These are phyloP conservation scores for Drosophila leonis DNA, from an alignment of 2,888 invertebrate genomes.

Conservation along the genomic window DNA sequence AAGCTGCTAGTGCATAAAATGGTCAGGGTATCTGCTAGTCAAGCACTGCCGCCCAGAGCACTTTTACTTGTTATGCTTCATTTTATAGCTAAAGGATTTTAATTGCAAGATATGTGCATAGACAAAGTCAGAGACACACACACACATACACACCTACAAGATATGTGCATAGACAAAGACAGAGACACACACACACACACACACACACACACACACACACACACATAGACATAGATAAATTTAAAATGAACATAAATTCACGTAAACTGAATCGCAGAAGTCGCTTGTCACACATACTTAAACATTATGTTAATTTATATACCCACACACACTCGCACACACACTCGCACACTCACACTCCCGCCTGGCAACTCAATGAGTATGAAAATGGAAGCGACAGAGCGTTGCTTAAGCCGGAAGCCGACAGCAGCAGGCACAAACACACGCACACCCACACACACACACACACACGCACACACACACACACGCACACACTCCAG, in stretches of 20 bases:
- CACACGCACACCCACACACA: background rate
- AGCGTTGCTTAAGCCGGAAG: conserved; percentile 78
- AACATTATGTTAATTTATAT: conserved; percentile 81
- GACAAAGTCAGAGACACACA: conserved; percentile 4
- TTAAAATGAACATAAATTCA: conserved; percentile 77
- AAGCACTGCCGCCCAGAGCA: too few species aligned
- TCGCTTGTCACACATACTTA: conserved; percentile 82
- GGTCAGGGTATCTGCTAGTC: background rate
- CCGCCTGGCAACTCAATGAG: conserved; percentile 48
- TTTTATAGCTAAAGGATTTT: conserved; percentile 75
- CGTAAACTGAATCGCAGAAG: conserved; percentile 76
- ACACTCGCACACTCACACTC: conserved; percentile 32
- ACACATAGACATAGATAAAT: conserved; percentile 50
- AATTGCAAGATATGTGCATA: conserved; percentile 57
- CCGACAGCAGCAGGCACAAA: conserved; percentile 66
- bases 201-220: conserved; percentile 5
- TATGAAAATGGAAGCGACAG: conserved; percentile 78
- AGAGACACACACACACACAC: background rate
- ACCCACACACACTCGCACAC: conserved; percentile 31
- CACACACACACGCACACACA: background rate
- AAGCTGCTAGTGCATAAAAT: background rate
- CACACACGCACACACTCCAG: background rate
- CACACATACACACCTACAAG: background rate
- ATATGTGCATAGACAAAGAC: conserved; percentile 1
- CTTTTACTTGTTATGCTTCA: background rate